A percentile compares a stretch with the other conserved stretches of the same genome.
Conservation (phyloP, 1,140 invertebrate genomes). For the Branchinecta lindahli region DNA sequence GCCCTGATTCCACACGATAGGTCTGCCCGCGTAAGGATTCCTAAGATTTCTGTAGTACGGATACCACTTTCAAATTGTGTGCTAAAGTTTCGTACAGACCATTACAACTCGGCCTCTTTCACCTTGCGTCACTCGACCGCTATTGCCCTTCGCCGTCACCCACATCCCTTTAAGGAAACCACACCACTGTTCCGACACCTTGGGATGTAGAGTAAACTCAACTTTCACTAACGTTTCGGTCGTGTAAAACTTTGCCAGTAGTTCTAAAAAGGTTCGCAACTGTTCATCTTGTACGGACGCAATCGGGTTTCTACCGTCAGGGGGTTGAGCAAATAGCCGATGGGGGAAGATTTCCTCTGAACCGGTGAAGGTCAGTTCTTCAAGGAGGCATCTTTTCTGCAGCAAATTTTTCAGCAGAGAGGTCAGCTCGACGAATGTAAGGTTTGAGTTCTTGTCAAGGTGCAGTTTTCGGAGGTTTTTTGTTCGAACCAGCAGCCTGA, state of each 20-base stretch:
- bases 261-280: not conserved
- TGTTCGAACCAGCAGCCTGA: not conserved
- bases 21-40: no score
- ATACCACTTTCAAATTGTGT: no score
- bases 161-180: not conserved
- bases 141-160: not conserved
- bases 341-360: not conserved
- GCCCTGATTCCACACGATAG: no score
- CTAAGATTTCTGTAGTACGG: no score
- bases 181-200: not conserved
- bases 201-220: conserved; percentile 3
- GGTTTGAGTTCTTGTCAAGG: not conserved
- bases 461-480: not conserved
- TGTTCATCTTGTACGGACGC: not conserved
- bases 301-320: not conserved
- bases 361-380: not conserved
- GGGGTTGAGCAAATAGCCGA: not conserved
- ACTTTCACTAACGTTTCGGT: not conserved
- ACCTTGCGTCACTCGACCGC: not conserved
- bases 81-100: not conserved
- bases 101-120: not conserved
- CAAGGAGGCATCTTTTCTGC: not conserved
- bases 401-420: not conserved
- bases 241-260: not conserved
- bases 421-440: not conserved